Evolutionary conservation across 2,113 vertebrate species (phyloP), one percentile per base, ranked within the genome.

Genomic region (Sebastes schlegelii): DNA sequence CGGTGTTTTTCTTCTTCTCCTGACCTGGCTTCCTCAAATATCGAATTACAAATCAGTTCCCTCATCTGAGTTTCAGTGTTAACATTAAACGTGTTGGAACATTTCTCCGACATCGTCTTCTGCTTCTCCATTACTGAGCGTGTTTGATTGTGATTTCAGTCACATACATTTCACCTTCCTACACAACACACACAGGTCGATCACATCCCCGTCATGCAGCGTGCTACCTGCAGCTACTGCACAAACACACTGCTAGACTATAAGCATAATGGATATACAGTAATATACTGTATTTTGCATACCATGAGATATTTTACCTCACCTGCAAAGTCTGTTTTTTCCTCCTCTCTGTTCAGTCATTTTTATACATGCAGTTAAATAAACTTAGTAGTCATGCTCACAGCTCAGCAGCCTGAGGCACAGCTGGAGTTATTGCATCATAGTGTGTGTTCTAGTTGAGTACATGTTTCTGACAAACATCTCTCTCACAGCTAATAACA

Each of bases 81-180:
- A 51, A 17, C 43, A 67, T 14, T 34, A 43, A 65, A 61, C 42
- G 19, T 26, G 51, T 57, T 11, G 69, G 26, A 49, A 64, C 48
- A 34, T 70, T 77, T 77, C 68, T 57, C 23, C 9, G n/a, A 62
- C 73, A 71, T 71, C 69, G 70, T 51, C 62, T 8, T 14, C 21
- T 14, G 34, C 55, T 8, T 19, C 13, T 8, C 21, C 49, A 14
- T 71, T 45, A 21, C 62, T 17, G 16, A 57, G 49, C 43, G 43
- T 11, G 52, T 46, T 67, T 72, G 62, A 80, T 67, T 70, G 79
- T 77, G 51, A 71, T 80, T 72, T 64, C 67, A 55, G 80, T 79
- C 51, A 64, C 80, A 71, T 21, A 65, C 4, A 58, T 43, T 46
- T 71, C 67, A 17, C 55, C 74, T 48, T n/a, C 76, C 57, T 45